These are phyloP conservation scores for Allolobophora icterica DNA, from an alignment of 2,888 invertebrate genomes.

Conservation along the genomic window DNA sequence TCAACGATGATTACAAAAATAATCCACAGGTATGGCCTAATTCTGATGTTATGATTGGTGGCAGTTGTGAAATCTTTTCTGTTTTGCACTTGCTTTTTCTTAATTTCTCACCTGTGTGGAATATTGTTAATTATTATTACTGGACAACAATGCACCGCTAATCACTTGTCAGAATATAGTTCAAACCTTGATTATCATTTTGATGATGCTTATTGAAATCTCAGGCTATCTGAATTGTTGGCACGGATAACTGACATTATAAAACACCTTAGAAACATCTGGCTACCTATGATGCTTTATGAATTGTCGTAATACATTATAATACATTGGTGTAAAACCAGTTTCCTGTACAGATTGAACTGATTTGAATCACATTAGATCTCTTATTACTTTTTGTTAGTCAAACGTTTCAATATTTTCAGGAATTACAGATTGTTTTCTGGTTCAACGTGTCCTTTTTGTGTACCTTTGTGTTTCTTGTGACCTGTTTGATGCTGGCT, in stretches of 20 bases:
- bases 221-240: background rate
- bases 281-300: background rate
- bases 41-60: background rate
- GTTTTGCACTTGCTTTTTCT: background rate
- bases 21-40: background rate
- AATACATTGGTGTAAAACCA: background rate
- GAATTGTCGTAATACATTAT: background rate
- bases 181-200: background rate
- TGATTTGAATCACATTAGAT: slow-evolving; percentile 1
- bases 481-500: background rate
- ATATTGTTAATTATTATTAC: background rate
- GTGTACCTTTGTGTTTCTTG: background rate
- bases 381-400: background rate
- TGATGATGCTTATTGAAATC: slow-evolving; percentile 1
- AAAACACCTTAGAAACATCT: background rate
- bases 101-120: background rate
- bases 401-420: background rate
- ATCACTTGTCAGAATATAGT: slow-evolving; percentile 8
- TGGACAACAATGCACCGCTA: background rate
- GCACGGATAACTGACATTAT: background rate
- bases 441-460: background rate
- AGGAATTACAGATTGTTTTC: background rate
- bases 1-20: background rate
- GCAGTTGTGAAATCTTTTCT: background rate
- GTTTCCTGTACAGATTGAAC: background rate